These are phyloP conservation scores for Callyntrura sp. DNA, from an alignment of 2,888 invertebrate species.

Conservation along the genomic window DNA sequence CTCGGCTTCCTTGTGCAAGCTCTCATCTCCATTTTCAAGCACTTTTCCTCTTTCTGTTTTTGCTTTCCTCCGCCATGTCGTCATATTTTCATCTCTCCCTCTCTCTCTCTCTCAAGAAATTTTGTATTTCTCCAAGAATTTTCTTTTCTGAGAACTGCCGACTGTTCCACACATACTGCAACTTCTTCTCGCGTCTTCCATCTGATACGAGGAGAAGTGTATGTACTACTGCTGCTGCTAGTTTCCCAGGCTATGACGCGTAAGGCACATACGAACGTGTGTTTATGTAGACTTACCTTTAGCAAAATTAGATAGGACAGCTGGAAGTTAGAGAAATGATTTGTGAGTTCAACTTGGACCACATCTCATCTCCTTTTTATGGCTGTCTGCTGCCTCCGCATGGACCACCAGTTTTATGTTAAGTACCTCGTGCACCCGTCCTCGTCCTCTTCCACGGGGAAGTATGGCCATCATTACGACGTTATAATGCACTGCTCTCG, in stretches of 20 bases:
- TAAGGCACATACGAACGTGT: neutral
- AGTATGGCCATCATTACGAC: conserved; percentile 31
- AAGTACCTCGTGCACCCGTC: conserved; percentile 14
- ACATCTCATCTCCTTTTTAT: conserved; percentile 79
- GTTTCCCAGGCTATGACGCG: conserved; percentile 21
- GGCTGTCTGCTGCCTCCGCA: conserved; percentile 71
- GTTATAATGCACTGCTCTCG: conserved; percentile 15
- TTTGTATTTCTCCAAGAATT: conserved; percentile 42
- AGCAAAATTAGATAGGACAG: conserved; percentile 78
- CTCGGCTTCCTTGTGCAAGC: conserved; percentile 63
- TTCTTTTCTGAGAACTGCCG: neutral
- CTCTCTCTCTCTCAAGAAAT: conserved; percentile 53
- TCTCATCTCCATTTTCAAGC: conserved; percentile 78
- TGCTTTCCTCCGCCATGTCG: conserved; percentile 73
- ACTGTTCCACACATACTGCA: neutral
- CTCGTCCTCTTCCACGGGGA: neutral
- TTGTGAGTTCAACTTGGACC: conserved; percentile 78
- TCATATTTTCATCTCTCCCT: conserved; percentile 76
- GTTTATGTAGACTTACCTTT: conserved; percentile 56
- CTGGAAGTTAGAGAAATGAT: conserved; percentile 78
- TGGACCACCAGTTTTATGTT: conserved; percentile 64
- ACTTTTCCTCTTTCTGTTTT: conserved; percentile 73
- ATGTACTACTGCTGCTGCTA: neutral
- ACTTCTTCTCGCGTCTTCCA: neutral
- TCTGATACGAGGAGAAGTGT: neutral